Evolutionary conservation across 2,797 vertebrate species (phyloP).

Genomic region (Eulemur mongoz): DNA sequence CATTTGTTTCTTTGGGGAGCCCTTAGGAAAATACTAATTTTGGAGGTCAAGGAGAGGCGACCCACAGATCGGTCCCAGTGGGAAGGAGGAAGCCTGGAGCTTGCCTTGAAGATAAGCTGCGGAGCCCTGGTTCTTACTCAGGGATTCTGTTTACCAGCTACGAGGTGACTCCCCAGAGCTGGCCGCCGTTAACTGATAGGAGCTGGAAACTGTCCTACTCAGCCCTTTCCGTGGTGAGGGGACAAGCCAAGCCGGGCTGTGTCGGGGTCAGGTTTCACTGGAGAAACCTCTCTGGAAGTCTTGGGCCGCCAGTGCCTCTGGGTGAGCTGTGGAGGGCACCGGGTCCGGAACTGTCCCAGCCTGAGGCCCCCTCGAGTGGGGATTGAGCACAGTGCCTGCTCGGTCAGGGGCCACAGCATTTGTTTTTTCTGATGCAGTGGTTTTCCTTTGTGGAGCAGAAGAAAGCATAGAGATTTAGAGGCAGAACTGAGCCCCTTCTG

Average conservation of each 20-base stretch:
- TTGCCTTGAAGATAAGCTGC: background rate
- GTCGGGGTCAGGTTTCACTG: background rate
- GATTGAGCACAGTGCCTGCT: background rate
- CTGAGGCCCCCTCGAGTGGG: background rate
- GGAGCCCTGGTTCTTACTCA: background rate
- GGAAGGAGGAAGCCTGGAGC: background rate
- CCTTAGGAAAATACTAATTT: background rate
- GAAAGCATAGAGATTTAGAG: background rate
- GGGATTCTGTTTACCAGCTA: background rate
- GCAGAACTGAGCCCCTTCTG: background rate
- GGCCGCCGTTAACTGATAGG: background rate
- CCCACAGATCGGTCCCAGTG: background rate
- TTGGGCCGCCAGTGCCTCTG: background rate
- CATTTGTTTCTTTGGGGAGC: background rate
- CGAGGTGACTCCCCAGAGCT: background rate
- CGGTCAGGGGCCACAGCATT: background rate
- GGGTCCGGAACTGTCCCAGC: fast-evolving
- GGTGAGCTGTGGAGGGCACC: background rate
- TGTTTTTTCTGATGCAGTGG: background rate
- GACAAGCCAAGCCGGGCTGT: background rate
- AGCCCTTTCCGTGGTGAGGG: background rate
- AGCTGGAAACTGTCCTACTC: background rate
- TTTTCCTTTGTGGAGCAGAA: background rate
- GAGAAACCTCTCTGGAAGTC: background rate
- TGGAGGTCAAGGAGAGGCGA: background rate